A percentile compares a stretch with the other conserved stretches of the same genome.
Evolutionary conservation across 2,113 vertebrate genomes (phyloP).

Genomic region (Cathartes aura): DNA sequence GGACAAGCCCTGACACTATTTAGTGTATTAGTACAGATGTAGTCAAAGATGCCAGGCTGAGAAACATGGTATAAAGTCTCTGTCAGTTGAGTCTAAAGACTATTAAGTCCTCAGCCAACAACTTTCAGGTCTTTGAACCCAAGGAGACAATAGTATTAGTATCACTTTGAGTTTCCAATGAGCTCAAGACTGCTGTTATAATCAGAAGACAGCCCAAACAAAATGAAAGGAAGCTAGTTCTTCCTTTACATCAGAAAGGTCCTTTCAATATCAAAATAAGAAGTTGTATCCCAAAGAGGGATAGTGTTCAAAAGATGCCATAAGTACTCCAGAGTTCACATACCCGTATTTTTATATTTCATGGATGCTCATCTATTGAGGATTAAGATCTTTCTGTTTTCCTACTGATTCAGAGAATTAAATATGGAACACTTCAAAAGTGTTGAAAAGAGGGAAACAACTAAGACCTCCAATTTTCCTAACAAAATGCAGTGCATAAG

Average conservation of each 20-base stretch:
- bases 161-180: neutral
- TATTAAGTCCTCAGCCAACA: neutral
- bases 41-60: neutral
- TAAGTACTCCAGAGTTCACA: neutral
- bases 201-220: neutral
- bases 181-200: neutral
- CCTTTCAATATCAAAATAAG: neutral
- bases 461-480: neutral
- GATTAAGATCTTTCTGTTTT: neutral
- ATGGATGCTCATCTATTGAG: neutral
- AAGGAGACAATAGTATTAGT: neutral
- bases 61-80: neutral
- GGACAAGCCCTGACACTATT: neutral
- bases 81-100: neutral
- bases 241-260: neutral
- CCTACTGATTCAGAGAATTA: neutral
- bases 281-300: neutral
- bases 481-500: neutral
- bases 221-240: neutral
- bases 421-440: neutral
- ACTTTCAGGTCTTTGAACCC: neutral
- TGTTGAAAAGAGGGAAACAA: neutral
- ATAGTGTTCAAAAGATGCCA: neutral
- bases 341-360: neutral
- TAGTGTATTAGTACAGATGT: neutral